A percentile compares a stretch with the other conserved stretches of the same genome.
Conservation (phyloP, 1,140 invertebrate species). For the Notospermus geniculatus region DNA sequence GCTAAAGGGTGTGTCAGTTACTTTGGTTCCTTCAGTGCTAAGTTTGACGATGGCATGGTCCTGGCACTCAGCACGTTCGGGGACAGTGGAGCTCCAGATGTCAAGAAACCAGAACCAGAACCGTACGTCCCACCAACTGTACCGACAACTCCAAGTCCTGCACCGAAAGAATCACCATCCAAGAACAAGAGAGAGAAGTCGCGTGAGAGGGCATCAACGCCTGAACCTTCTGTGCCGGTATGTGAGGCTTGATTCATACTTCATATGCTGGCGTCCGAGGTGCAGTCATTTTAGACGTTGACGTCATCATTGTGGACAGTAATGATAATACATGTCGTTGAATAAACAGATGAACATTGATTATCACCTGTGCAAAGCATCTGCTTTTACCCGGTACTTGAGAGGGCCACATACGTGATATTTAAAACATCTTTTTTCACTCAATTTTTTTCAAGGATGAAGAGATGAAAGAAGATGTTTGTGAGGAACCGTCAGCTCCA, state of each 20-base stretch:
- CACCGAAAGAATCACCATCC: slow-evolving; percentile 23
- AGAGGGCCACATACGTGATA: too few species aligned
- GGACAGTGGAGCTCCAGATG: slow-evolving; percentile 31
- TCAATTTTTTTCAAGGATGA: slow-evolving; percentile 25
- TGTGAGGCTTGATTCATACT: too few species aligned
- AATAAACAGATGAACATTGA: too few species aligned
- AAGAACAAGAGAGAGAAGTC: slow-evolving; percentile 27
- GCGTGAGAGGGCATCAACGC: slow-evolving; percentile 20
- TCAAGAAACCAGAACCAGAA: slow-evolving; percentile 35
- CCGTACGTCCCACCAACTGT: slow-evolving; percentile 31
- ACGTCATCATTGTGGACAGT: background rate
- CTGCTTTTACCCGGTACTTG: too few species aligned
- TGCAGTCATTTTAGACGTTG: background rate
- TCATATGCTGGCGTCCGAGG: background rate
- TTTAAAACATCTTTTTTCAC: too few species aligned
- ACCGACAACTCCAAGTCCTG: slow-evolving; percentile 25
- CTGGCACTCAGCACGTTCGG: slow-evolving; percentile 51
- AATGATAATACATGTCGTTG: too few species aligned
- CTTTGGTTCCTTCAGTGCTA: slow-evolving; percentile 49
- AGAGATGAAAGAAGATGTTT: slow-evolving; percentile 17
- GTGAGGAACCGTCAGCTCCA: slow-evolving; percentile 14
- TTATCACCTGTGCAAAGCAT: too few species aligned
- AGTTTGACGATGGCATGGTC: slow-evolving; percentile 49
- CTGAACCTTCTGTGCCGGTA: slow-evolving; percentile 31
- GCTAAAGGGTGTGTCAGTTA: slow-evolving; percentile 37